Evolutionary conservation across 2,113 vertebrate genomes (phyloP).

Genomic region (Ammodytes dubius): DNA sequence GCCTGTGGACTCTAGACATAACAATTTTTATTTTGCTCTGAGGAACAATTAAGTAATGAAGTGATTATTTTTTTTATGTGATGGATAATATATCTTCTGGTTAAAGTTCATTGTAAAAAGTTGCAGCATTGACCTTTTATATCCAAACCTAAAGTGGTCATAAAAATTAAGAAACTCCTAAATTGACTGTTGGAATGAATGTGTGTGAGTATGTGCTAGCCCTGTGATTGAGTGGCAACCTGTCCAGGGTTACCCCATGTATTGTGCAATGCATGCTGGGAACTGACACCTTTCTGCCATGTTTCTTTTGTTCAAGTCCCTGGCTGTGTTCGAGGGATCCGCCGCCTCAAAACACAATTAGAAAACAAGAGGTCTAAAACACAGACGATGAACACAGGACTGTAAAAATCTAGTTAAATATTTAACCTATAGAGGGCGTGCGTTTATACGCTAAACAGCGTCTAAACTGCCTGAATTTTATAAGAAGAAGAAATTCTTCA

Average conservation of each 20-base stretch:
- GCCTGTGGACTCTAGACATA: conserved; percentile 63
- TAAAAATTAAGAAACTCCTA: neutral
- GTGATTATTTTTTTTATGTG: conserved; percentile 38
- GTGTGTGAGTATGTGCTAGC: neutral
- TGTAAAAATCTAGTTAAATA: no score
- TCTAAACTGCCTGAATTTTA: no score
- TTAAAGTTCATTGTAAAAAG: conserved; percentile 10
- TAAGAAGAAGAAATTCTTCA: no score
- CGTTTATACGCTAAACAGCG: no score
- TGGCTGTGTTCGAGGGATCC: no score
- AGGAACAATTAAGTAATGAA: conserved; percentile 31
- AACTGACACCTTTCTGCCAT: neutral
- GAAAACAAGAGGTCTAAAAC: no score
- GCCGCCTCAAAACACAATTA: no score
- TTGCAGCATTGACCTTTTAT: neutral
- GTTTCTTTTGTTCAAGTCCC: neutral
- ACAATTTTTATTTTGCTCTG: conserved; percentile 43
- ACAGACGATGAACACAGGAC: no score
- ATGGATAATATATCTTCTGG: conserved; percentile 1
- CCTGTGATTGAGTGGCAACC: neutral
- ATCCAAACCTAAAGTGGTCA: neutral
- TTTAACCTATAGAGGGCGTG: no score
- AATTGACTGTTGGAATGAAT: neutral
- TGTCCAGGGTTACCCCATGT: no score
- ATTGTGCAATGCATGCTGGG: conserved; percentile 4